A percentile compares a stretch with the other conserved stretches of the same genome.
These are phyloP conservation scores for Lypha dubia DNA, from an alignment of 2,888 invertebrate genomes.

Conservation along the genomic window DNA sequence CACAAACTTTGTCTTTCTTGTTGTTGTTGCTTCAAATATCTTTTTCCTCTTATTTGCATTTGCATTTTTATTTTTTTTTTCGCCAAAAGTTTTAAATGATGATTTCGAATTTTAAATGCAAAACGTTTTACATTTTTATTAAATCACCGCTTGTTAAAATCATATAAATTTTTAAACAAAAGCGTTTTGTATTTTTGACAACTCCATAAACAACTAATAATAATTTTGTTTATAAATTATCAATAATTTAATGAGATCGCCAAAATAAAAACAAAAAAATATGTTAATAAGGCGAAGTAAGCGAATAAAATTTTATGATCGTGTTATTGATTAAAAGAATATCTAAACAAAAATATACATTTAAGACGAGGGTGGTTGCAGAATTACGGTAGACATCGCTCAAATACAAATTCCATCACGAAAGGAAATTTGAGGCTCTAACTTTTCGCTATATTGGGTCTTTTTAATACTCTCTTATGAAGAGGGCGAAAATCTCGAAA, in stretches of 20 bases:
- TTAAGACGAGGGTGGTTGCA: background rate
- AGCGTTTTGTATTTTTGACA: conserved; percentile 43
- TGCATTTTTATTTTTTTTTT: background rate
- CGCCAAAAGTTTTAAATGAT: background rate
- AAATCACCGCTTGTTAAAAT: conserved; percentile 69
- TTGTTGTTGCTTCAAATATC: background rate
- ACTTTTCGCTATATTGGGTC: too few species aligned
- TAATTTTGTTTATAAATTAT: conserved; percentile 60
- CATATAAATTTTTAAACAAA: conserved; percentile 54
- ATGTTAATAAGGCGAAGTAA: conserved; percentile 64
- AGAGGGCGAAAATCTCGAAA: too few species aligned
- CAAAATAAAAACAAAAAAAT: too few species aligned
- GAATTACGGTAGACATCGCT: too few species aligned
- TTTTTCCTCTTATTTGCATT: background rate
- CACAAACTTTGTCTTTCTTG: too few species aligned
- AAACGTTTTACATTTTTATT: conserved; percentile 52
- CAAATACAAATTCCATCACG: too few species aligned
- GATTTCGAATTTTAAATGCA: conserved; percentile 47
- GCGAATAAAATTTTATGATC: conserved; percentile 43
- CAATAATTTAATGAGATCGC: conserved; percentile 51
- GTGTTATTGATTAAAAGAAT: conserved; percentile 30
- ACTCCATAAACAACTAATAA: conserved; percentile 48
- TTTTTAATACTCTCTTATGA: too few species aligned
- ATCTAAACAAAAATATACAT: background rate
- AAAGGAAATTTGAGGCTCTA: too few species aligned